phyloP scores from a whole-genome alignment of 1,140 invertebrate species.

The Anadara kagoshimensis region DNA sequence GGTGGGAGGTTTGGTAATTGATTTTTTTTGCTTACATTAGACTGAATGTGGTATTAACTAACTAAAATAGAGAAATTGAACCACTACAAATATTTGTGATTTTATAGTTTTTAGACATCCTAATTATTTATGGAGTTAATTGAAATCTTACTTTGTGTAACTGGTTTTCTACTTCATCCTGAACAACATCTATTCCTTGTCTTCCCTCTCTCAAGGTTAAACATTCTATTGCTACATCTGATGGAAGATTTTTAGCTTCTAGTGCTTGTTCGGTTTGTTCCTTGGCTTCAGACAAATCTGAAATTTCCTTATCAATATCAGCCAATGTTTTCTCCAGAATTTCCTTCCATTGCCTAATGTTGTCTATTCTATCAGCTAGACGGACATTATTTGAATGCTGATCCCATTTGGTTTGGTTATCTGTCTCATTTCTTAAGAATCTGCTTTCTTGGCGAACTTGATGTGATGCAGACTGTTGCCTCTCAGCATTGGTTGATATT shows the following conservation, averaged over 20 bases:
- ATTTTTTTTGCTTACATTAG: too few relatives aligned
- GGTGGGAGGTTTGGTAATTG: too few relatives aligned
- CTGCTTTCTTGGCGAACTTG: conserved; percentile 84
- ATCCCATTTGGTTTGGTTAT: conserved; percentile 87
- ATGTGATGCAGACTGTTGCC: conserved; percentile 76
- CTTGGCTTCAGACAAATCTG: conserved; percentile 83
- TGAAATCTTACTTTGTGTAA: conserved; percentile 82
- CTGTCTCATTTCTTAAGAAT: conserved; percentile 85
- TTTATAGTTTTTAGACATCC: too few relatives aligned
- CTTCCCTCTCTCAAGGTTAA: conserved; percentile 86
- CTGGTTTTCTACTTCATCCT: conserved; percentile 87
- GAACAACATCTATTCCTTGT: conserved; percentile 85
- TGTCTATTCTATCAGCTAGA: conserved; percentile 79
- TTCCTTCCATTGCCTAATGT: conserved; percentile 80
- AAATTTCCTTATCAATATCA: conserved; percentile 83
- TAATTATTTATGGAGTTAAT: too few relatives aligned
- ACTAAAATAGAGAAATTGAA: too few relatives aligned
- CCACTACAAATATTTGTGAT: too few relatives aligned
- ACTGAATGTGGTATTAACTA: too few relatives aligned
- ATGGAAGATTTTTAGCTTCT: conserved; percentile 83
- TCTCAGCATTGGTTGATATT: conserved; percentile 74
- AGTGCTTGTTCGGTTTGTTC: conserved; percentile 85
- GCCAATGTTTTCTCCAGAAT: conserved; percentile 81
- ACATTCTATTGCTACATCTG: conserved; percentile 85
- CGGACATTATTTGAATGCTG: conserved; percentile 86